Evolutionary conservation across 2,888 invertebrate genomes (phyloP).

Genomic region (Apamea monoglypha): DNA sequence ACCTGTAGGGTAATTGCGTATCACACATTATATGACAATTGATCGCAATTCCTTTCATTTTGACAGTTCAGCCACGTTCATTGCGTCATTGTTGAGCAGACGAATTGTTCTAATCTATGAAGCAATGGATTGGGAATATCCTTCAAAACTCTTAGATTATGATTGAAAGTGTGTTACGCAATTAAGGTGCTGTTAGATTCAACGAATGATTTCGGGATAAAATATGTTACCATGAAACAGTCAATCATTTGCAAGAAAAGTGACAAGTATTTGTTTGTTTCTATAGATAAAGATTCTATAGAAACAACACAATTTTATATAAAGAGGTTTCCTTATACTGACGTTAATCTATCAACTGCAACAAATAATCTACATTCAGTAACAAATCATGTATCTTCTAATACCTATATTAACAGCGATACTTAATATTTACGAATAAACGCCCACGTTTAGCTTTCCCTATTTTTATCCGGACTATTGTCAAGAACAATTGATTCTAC

Average conservation of each 20-base stretch:
- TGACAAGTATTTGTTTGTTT: neutral
- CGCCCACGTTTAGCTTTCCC: conserved; percentile 29
- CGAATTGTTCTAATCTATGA: neutral
- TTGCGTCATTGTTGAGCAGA: neutral
- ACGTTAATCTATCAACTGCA: conserved; percentile 4
- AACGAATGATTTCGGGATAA: neutral
- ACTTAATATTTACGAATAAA: conserved; percentile 20
- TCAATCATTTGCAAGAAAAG: neutral
- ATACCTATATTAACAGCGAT: neutral
- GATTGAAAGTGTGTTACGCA: neutral
- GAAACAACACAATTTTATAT: conserved; percentile 10
- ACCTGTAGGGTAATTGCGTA: neutral
- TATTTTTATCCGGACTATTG: conserved; percentile 47
- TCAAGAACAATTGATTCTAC: conserved; percentile 30
- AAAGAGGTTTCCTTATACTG: conserved; percentile 4
- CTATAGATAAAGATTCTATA: conserved; percentile 9
- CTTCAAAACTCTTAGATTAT: neutral
- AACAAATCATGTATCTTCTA: conserved; percentile 5
- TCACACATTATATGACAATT: neutral
- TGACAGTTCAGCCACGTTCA: neutral
- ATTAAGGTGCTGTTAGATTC: neutral
- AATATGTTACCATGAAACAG: neutral
- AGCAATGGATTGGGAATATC: neutral
- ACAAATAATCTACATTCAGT: conserved; percentile 1
- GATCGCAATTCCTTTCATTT: neutral